Evolutionary conservation across 92 coral and sea anemone genomes (phyloP), one percentile per base, ranked within the genome.

Genomic region (Nematostella vectensis): DNA sequence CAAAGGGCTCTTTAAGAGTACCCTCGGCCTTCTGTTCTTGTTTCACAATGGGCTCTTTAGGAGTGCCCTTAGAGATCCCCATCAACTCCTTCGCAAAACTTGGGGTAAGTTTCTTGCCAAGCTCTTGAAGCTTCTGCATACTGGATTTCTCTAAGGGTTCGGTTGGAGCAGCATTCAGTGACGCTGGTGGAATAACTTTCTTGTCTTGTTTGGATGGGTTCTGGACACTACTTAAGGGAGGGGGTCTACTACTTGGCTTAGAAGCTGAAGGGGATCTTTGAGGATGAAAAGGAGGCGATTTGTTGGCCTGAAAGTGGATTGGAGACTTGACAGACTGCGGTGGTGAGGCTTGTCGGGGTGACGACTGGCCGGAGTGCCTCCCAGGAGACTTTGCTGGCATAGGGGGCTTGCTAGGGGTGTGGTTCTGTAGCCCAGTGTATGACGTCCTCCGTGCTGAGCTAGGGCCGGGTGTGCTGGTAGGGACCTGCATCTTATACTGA

Each of bases 401-500:
- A 3, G 61, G 49, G 25, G 21, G 55, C 48, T 37, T 66, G 4
- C 62, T 63, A 15, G 63, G 30, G 20, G 16, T 50, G 53, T 29
- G 72, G 39, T 51, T 50, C 58, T 66, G 80, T 11, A 66, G 87
- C 16, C 76, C 72, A 17, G 87, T 76, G 49, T 59, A 79, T n/a
- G 87, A 73, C 25, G 87, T 43, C 42, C 81, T 56, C 38, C 87
- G 39, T 12, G 47, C 47, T 28, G 63, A 27, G 27, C 52, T 54
- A 3, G 31, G 22, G 2, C 51, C 66, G 24, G 54, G 18, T 15
- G 52, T 31, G 0, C 54, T 40, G 10, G 45, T 28, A 16, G 54
- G 15, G 62, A 66, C 55, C 68, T 79, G 87, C 15, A 76, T 49
- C 60, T 73, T 78, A 65, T 67, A 79, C 21, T 72, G 87, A 1